phyloP scores from a whole-genome alignment of 2,113 vertebrate genomes.

The Xenus cinereus region DNA sequence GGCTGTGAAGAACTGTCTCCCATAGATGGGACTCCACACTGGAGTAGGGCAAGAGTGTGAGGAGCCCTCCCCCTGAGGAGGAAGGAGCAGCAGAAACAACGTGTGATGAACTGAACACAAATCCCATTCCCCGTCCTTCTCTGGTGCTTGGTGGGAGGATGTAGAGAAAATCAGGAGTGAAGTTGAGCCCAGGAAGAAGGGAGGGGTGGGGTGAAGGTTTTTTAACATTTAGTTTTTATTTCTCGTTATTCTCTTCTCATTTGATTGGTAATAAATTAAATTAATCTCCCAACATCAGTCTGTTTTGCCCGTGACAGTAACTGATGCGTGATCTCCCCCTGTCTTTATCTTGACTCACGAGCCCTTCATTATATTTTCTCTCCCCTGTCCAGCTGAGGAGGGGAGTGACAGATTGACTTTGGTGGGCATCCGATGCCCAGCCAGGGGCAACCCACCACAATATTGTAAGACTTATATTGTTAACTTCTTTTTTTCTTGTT shows the following conservation, averaged over 20 bases:
- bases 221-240: neutral
- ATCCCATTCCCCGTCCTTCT: neutral
- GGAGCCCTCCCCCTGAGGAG: neutral
- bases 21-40: neutral
- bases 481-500: neutral
- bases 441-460: neutral
- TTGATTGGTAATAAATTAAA: neutral
- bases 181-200: neutral
- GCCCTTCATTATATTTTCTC: neutral
- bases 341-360: rapidly evolving
- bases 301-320: neutral
- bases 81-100: neutral
- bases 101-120: neutral
- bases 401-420: neutral
- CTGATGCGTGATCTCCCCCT: neutral
- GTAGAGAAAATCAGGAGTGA: neutral
- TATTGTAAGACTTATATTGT: neutral
- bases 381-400: neutral
- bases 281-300: neutral
- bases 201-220: neutral
- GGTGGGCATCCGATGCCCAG: neutral
- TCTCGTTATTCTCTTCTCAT: neutral
- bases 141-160: neutral
- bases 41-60: neutral
- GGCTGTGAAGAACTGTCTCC: too few relatives aligned